These are phyloP conservation scores for Camptogramma bilineatum DNA, from an alignment of 2,888 invertebrate genomes.

Conservation along the genomic window DNA sequence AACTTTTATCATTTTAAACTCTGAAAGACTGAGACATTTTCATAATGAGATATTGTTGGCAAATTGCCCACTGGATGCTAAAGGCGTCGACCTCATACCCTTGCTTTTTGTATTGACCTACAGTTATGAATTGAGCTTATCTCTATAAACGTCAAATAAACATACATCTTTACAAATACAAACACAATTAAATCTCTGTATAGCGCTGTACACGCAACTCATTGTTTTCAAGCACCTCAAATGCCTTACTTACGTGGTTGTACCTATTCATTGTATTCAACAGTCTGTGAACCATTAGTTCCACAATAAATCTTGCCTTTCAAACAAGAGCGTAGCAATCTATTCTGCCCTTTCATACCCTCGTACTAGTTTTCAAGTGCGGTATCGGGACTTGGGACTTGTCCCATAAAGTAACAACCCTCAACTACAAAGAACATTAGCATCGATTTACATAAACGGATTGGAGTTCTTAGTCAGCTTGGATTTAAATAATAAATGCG, in stretches of 20 bases:
- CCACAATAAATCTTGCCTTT: constrained; percentile 35
- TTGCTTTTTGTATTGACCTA: constrained; percentile 20
- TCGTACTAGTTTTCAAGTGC: constrained; percentile 31
- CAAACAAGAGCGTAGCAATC: constrained; percentile 32
- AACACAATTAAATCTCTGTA: not conserved
- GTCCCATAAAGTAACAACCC: constrained; percentile 47
- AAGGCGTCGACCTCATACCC: constrained; percentile 18
- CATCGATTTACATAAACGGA: constrained; percentile 76
- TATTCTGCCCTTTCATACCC: constrained; percentile 35
- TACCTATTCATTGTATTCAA: constrained; percentile 31
- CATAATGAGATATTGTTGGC: constrained; percentile 13
- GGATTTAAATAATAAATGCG: constrained; percentile 73
- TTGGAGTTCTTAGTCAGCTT: constrained; percentile 66
- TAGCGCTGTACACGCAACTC: constrained; percentile 1
- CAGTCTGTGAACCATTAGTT: constrained; percentile 36
- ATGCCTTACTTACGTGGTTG: constrained; percentile 22
- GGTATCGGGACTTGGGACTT: constrained; percentile 32
- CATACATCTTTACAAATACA: not conserved
- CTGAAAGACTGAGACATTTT: constrained; percentile 1
- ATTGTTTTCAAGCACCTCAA: constrained; percentile 23
- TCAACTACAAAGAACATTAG: constrained; percentile 61
- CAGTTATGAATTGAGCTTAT: not conserved
- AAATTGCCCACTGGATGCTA: constrained; percentile 13
- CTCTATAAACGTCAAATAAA: not conserved
- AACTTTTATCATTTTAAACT: not conserved